A percentile compares a stretch with the other conserved stretches of the same genome.
Evolutionary conservation across 2,797 vertebrate genomes (phyloP).

Genomic region (Gobio occitaniae): DNA sequence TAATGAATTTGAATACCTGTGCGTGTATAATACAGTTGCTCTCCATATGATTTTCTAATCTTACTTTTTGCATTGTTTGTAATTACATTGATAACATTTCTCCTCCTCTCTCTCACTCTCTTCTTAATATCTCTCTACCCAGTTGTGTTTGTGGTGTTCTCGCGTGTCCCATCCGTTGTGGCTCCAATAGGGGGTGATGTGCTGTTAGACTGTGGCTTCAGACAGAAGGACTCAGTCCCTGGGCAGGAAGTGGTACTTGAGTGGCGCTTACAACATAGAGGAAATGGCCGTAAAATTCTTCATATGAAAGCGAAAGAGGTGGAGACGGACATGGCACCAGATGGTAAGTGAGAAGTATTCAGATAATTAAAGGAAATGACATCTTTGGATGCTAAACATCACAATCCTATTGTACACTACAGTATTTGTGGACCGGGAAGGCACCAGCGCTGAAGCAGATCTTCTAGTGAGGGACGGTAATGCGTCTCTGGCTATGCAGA

Average conservation of each 20-base stretch:
- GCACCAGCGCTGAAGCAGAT: conserved; percentile 67
- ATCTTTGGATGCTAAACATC: conserved; percentile 1
- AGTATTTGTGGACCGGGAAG: conserved; percentile 69
- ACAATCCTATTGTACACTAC: conserved; percentile 13
- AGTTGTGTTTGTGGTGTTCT: conserved; percentile 87
- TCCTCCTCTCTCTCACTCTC: background rate
- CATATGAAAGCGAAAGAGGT: conserved; percentile 66
- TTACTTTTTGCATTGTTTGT: background rate
- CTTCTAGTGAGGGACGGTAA: conserved; percentile 72
- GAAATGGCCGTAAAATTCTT: conserved; percentile 76
- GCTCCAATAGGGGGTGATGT: conserved; percentile 70
- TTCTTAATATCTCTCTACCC: background rate
- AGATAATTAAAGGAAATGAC: background rate
- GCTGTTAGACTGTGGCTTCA: conserved; percentile 82
- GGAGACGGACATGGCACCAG: conserved; percentile 64
- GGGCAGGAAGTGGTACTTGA: conserved; percentile 72
- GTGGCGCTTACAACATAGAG: conserved; percentile 86
- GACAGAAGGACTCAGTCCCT: conserved; percentile 69
- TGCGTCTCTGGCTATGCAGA: conserved; percentile 75
- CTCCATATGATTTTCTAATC: background rate
- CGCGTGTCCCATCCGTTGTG: conserved; percentile 70
- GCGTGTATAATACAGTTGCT: background rate
- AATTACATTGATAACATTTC: background rate
- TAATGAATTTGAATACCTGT: no score
- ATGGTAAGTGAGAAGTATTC: conserved; percentile 61